Conservation (phyloP, 2,797 vertebrate genomes). For the Hydrolagus colliei region DNA sequence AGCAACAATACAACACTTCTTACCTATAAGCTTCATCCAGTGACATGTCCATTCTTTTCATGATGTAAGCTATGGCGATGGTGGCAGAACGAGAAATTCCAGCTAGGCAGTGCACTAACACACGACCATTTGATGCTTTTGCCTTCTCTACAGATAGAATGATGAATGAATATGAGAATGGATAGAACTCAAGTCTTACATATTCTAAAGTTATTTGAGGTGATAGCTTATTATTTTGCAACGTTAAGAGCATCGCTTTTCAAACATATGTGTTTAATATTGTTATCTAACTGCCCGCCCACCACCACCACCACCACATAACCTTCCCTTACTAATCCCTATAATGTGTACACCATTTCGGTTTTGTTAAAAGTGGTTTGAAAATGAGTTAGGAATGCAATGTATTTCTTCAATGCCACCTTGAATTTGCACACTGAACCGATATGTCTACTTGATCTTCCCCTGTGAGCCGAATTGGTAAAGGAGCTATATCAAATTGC, state of each 20-base stretch:
- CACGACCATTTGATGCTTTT: slow-evolving; percentile 79
- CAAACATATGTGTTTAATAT: background rate
- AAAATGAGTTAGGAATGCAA: too few species aligned
- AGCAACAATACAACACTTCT: slow-evolving; percentile 30
- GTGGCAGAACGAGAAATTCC: slow-evolving; percentile 93
- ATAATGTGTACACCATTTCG: too few species aligned
- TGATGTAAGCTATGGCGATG: slow-evolving; percentile 94
- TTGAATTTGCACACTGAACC: background rate
- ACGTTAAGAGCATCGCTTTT: background rate
- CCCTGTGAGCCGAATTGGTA: background rate
- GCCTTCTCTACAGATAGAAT: slow-evolving; percentile 68
- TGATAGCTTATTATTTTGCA: background rate
- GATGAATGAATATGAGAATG: slow-evolving; percentile 31
- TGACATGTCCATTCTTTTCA: slow-evolving; percentile 96
- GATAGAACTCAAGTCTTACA: background rate
- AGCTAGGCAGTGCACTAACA: slow-evolving; percentile 92
- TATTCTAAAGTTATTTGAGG: background rate
- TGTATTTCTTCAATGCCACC: background rate
- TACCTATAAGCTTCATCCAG: slow-evolving; percentile 95
- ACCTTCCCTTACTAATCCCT: too few species aligned
- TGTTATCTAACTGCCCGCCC: background rate
- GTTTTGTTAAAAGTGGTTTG: too few species aligned
- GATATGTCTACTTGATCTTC: background rate
- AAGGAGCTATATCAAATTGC: background rate
- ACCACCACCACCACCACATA: too few species aligned